Evolutionary conservation across 1,140 invertebrate genomes (phyloP).

Genomic region (Laupala kohalensis): DNA sequence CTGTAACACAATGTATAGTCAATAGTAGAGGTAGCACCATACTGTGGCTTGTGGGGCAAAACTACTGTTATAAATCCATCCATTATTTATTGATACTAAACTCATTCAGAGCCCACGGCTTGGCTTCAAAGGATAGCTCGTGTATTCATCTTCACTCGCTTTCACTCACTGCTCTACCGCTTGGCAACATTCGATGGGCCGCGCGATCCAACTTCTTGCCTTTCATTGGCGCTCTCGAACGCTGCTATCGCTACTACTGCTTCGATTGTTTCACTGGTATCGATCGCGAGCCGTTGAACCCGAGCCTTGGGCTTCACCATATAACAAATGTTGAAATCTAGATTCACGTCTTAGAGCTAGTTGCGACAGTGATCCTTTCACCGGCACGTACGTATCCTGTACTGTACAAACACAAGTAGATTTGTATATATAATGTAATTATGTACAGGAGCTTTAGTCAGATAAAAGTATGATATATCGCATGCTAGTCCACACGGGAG

Average conservation of each 20-base stretch:
- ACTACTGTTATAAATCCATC: constrained; percentile 2
- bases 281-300: neutral
- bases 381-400: neutral
- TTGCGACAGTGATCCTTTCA: neutral
- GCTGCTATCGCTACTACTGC: neutral
- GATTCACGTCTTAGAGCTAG: neutral
- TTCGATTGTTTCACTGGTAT: neutral
- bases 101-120: neutral
- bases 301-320: neutral
- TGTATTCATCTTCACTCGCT: neutral
- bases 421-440: neutral
- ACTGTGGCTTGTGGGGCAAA: constrained; percentile 1
- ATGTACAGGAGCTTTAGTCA: neutral
- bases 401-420: neutral
- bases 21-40: constrained; percentile 1
- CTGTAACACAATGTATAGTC: neutral
- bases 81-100: constrained; percentile 6
- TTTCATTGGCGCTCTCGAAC: neutral
- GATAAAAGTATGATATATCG: neutral
- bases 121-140: neutral
- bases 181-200: neutral
- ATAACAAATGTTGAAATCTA: neutral
- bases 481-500: neutral
- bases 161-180: neutral
- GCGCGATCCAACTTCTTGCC: neutral